Evolutionary conservation across 2,113 vertebrate species (phyloP).

Genomic region (Carettochelys insculpta): DNA sequence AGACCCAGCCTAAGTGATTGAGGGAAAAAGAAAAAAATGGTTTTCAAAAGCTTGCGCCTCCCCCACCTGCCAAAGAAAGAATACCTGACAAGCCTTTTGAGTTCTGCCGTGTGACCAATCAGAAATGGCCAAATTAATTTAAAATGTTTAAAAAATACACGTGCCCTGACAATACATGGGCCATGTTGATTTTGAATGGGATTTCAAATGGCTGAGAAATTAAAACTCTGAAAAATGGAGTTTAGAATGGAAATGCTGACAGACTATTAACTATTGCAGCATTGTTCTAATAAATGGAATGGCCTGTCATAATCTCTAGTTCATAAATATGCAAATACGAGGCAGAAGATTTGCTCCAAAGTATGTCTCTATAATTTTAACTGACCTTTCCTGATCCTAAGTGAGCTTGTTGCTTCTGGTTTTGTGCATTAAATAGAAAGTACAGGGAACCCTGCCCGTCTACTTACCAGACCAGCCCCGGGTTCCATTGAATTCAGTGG

Average conservation of each 20-base stretch:
- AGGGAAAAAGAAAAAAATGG: too few relatives aligned
- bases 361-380: conserved; percentile 86
- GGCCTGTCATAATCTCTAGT: conserved; percentile 83
- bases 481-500: neutral
- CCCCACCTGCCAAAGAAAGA: too few relatives aligned
- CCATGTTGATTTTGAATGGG: conserved; percentile 76
- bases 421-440: conserved; percentile 72
- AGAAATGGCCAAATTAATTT: conserved; percentile 36
- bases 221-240: conserved; percentile 81
- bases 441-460: conserved; percentile 58
- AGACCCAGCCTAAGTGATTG: too few relatives aligned
- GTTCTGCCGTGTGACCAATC: neutral
- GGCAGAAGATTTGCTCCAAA: conserved; percentile 83
- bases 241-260: conserved; percentile 86
- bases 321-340: conserved; percentile 87
- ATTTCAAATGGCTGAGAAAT: conserved; percentile 81
- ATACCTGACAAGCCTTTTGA: conserved; percentile 9
- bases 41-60: too few relatives aligned
- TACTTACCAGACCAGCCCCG: neutral
- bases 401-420: conserved; percentile 82
- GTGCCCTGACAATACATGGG: conserved; percentile 61
- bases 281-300: conserved; percentile 84
- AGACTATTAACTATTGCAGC: conserved; percentile 83
- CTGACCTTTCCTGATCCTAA: conserved; percentile 83
- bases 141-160: conserved; percentile 51